Percentiles rank a stretch among this genome's conserved stretches.
Conservation (phyloP, 2,888 invertebrate species). For the Lucinisca nassula region DNA sequence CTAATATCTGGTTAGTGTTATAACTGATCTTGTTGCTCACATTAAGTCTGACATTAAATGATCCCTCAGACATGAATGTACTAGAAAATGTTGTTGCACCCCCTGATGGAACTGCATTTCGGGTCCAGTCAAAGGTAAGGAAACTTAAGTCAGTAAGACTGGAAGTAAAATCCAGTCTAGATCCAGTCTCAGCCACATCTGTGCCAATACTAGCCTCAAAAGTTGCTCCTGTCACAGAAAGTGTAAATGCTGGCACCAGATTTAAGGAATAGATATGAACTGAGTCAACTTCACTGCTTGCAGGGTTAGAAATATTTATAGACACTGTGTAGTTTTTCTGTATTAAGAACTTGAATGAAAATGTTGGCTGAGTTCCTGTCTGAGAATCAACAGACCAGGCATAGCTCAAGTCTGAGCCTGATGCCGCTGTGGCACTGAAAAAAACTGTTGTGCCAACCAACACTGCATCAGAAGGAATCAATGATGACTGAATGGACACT, state of each 20-base stretch:
- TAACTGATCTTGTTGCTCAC: constrained; percentile 70
- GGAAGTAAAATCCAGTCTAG: constrained; percentile 17
- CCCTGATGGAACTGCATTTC: background rate
- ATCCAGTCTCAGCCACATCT: constrained; percentile 40
- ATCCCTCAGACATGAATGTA: constrained; percentile 46
- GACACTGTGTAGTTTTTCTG: constrained; percentile 69
- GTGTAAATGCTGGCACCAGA: constrained; percentile 37
- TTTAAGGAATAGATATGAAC: constrained; percentile 61
- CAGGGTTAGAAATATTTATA: constrained; percentile 63
- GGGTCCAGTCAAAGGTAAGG: constrained; percentile 40
- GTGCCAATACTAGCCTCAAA: constrained; percentile 14
- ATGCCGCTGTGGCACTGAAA: constrained; percentile 46
- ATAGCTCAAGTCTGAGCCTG: constrained; percentile 63
- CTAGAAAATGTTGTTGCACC: background rate
- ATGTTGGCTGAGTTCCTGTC: background rate
- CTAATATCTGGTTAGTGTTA: background rate
- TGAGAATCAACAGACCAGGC: constrained; percentile 56
- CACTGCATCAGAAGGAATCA: constrained; percentile 57
- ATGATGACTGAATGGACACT: constrained; percentile 29
- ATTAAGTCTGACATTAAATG: constrained; percentile 50
- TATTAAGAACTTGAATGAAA: constrained; percentile 56
- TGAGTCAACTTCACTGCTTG: constrained; percentile 52
- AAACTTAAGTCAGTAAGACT: constrained; percentile 24
- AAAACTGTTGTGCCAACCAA: constrained; percentile 33
- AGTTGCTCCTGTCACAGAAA: constrained; percentile 32